Conservation (phyloP, 2,113 vertebrate genomes). For the Platichthys stellatus region DNA sequence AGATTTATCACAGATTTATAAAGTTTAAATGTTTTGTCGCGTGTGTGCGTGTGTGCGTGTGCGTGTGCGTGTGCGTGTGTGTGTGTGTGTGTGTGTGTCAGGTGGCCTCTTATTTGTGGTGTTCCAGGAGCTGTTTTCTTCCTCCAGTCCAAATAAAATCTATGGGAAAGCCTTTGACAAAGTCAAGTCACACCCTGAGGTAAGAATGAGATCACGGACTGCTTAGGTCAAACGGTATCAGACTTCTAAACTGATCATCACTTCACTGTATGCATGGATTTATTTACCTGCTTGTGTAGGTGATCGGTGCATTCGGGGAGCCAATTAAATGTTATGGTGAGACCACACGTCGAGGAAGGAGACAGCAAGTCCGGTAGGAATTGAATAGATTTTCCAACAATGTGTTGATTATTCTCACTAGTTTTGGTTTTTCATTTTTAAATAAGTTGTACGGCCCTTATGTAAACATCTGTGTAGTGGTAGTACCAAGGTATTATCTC, state of each 20-base stretch:
- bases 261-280: not conserved
- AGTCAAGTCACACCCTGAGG: slow-evolving; percentile 92
- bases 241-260: not conserved
- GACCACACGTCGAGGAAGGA: slow-evolving; percentile 88
- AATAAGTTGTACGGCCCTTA: no score
- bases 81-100: slow-evolving; percentile 58
- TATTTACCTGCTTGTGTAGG: slow-evolving; percentile 72
- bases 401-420: not conserved
- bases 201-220: slow-evolving; percentile 55
- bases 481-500: not conserved
- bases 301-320: slow-evolving; percentile 91
- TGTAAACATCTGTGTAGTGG: not conserved
- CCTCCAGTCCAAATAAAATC: slow-evolving; percentile 92
- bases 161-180: slow-evolving; percentile 92
- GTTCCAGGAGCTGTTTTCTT: slow-evolving; percentile 95
- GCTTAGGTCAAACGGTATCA: not conserved
- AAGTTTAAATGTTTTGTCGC: not conserved
- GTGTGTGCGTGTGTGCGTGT: slow-evolving; percentile 17
- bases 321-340: slow-evolving; percentile 93
- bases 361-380: slow-evolving; percentile 91
- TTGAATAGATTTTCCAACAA: not conserved
- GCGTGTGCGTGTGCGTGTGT: slow-evolving; percentile 21
- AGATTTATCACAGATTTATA: not conserved
- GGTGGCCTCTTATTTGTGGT: slow-evolving; percentile 92
- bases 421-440: no score